Evolutionary conservation across 2,113 vertebrate genomes (phyloP), one percentile per base, ranked within the genome.

Genomic region (Carlito syrichta): DNA sequence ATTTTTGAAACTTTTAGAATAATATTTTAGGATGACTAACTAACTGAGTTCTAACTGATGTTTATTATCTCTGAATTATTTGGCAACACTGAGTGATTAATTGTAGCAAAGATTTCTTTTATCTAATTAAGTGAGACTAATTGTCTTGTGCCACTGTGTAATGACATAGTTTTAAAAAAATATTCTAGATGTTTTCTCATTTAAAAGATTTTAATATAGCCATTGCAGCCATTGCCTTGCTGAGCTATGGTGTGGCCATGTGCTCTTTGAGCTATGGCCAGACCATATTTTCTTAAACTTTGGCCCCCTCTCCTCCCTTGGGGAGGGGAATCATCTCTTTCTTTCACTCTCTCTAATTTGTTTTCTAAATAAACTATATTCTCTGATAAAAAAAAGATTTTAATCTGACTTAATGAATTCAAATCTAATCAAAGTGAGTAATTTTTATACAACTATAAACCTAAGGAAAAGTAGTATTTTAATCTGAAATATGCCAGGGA

Each of bases 1-100:
- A 73, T 82, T 56, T 92, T 91, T 93, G 86, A 82, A 95, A 96
- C 82, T 94, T 96, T 97, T 69, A 69, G 54, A 0, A 95, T 95
- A 97, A 86, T 54, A 58, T 13, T 50, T 91, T 85, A 95, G 85
- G 12, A 56, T 85, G 58, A 56, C 60, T 83, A 30, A 14, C 25
- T 48, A 81, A 79, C 30, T 86, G n/a, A 89, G 52, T 96, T 93
- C 71, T 32, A 95, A 12, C 48, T 95, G 10, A 19, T 58, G 83
- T 66, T 93, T 87, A 66, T 96, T 73, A 90, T 89, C 97, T 84
- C 76, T 94, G 77, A 35, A 94, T 73, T 91, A 52, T 85, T 86
- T 63, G 52, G 71, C 56, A 83, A 84, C 56, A 54, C 3, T 7
- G 40, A 84, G 32, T 88, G n/a, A 63, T 88, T 16, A 14, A 43